Base-by-base conservation (phyloP, 2,888 invertebrate species). In the Lithosia quadra region DNA sequence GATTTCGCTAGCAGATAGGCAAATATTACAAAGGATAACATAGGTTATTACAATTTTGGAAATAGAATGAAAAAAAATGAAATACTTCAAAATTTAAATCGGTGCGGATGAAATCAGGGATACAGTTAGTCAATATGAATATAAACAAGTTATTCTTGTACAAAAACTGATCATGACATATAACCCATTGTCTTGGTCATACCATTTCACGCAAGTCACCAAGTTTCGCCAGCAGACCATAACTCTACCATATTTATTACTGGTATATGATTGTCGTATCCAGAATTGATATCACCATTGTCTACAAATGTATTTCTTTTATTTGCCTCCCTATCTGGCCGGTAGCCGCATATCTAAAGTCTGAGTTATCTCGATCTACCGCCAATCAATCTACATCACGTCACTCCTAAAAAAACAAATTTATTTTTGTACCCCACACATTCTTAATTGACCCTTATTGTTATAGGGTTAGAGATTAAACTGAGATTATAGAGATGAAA, bases 301-400 rank as follows among this genome's bases (percentile, higher is more conserved):
- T 78, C 82, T 80, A 82, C 80, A 79, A 82, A 78, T 76, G 72
- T 75, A 64, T 71, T 69, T 74, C 80, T 80, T 78, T 81, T 81
- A 81, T 80, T 78, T 78, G 69, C 69, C 76, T 76, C 81, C 76
- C 80, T 86, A 84, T 82, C 83, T 80, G 71, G 75, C 82, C 90
- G 86, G 91, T 88, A 91, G 91, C 90, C 78, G 86, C 86, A 84
- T 78, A 80, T 76, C 88, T 87, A 86, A 87, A 86, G 88, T 86
- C 78, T 80, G 83, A 84, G 85, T 86, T 91, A 91, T 91, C 88
- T 84, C 80, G 91, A 91, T 90, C 83, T 81, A 74, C 84, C 85
- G 91, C 91, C 91, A 89, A 88, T 91, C 91, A 91, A 87, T 88
- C 90, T 79, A 77, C 80, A 78, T 77, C 82, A 78, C 81, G 79